Percentiles rank a stretch among this genome's conserved stretches.
phyloP scores from a whole-genome alignment of 2,888 invertebrate genomes.

The Dryobotodes eremita region DNA sequence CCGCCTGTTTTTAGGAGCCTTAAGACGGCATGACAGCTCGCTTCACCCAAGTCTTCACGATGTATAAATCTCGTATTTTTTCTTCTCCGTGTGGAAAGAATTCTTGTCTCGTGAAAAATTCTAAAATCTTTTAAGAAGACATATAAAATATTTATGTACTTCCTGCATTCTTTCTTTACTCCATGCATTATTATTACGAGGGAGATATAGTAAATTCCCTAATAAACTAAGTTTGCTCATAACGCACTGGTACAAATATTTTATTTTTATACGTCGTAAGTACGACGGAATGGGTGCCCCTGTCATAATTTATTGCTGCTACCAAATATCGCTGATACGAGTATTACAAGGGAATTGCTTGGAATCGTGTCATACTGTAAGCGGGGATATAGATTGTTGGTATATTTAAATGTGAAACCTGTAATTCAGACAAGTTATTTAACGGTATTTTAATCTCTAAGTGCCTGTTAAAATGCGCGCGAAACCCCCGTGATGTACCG shows the following conservation, averaged over 20 bases:
- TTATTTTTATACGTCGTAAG: slow-evolving; percentile 53
- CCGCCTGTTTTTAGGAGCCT: no score
- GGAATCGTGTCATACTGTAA: background rate
- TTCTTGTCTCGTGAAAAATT: background rate
- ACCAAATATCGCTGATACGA: slow-evolving; percentile 57
- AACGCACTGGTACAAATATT: slow-evolving; percentile 39
- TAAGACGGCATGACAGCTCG: no score
- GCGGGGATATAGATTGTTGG: background rate
- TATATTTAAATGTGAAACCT: background rate
- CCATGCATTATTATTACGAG: no score
- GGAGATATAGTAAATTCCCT: slow-evolving; percentile 14
- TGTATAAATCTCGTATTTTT: no score
- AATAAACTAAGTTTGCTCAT: slow-evolving; percentile 50
- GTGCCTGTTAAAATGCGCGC: no score
- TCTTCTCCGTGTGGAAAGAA: background rate
- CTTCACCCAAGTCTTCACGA: no score
- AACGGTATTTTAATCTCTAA: background rate
- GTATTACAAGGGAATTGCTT: slow-evolving; percentile 14
- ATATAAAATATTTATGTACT: background rate
- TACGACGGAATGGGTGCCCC: slow-evolving; percentile 38
- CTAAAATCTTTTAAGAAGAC: background rate
- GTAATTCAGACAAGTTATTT: background rate
- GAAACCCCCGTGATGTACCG: no score
- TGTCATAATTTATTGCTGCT: slow-evolving; percentile 45
- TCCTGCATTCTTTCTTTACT: background rate